phyloP scores from a whole-genome alignment of 2,113 vertebrate species.

The Tinamus guttatus region DNA sequence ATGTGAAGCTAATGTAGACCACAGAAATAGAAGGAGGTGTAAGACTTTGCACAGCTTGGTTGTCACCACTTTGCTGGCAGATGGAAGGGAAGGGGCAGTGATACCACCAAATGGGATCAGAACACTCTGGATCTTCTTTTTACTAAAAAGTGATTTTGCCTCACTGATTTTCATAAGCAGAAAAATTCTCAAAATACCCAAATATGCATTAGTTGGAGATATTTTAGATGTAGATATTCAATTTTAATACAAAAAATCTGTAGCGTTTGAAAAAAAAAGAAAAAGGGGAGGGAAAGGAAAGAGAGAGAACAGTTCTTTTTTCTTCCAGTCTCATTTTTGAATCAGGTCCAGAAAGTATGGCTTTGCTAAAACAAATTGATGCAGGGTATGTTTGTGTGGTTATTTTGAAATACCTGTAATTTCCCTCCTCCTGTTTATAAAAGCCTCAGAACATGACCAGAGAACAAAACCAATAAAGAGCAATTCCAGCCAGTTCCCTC shows the following conservation, averaged over 20 bases:
- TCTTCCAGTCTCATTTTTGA: conserved; percentile 3
- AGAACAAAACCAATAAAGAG: conserved; percentile 55
- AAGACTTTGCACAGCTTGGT: fast-evolving
- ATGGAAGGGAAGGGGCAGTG: neutral
- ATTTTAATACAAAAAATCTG: neutral
- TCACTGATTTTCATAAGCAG: neutral
- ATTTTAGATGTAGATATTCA: neutral
- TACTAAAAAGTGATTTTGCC: neutral
- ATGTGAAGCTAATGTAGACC: neutral
- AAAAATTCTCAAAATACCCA: neutral
- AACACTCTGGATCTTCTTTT: neutral
- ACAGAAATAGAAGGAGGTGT: neutral
- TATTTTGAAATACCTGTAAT: conserved; percentile 48
- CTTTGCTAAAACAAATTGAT: conserved; percentile 30
- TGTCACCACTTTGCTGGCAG: neutral
- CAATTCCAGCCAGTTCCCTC: conserved; percentile 33
- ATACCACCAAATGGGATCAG: neutral
- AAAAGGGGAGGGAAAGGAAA: neutral
- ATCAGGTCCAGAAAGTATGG: neutral
- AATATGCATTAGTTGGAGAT: neutral
- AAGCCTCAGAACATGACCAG: conserved; percentile 32
- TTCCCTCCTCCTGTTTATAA: conserved; percentile 56
- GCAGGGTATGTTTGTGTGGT: conserved; percentile 26
- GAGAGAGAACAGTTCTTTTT: neutral
- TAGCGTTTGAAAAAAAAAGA: neutral